Conservation (phyloP, 64 coral and sea anemone species). For the Porites lutea region DNA sequence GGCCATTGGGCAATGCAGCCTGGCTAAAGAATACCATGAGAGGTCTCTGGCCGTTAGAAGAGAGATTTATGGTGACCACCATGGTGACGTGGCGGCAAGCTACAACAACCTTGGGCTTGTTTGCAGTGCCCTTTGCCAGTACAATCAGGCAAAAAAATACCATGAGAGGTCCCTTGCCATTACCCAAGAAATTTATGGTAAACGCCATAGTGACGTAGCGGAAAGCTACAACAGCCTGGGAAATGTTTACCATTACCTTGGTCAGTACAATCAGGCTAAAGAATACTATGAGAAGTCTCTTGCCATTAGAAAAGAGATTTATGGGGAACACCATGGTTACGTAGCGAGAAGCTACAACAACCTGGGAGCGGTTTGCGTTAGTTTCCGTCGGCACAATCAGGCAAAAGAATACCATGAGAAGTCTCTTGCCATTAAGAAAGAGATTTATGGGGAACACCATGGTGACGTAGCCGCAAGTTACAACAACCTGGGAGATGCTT, state of each 20-base stretch:
- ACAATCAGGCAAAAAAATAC: constrained; percentile 23
- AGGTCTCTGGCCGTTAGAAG: not conserved
- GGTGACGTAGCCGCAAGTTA: too few relatives aligned
- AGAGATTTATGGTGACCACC: not conserved
- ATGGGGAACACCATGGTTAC: not conserved
- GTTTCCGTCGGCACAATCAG: not conserved
- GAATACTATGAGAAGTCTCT: too few relatives aligned
- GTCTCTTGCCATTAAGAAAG: too few relatives aligned
- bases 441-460: too few relatives aligned
- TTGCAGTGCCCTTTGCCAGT: not conserved
- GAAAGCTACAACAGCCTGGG: not conserved
- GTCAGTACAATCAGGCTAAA: not conserved
- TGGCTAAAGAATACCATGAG: not conserved
- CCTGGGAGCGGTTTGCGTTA: not conserved
- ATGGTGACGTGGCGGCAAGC: not conserved
- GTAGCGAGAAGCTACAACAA: not conserved
- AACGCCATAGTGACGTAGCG: not conserved
- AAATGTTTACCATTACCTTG: not conserved
- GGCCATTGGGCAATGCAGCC: not conserved
- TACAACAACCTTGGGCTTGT: not conserved
- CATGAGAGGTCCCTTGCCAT: not conserved
- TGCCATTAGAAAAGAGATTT: not conserved
- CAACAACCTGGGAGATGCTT: too few relatives aligned
- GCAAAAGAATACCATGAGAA: too few relatives aligned
- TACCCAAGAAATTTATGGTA: not conserved